These are phyloP conservation scores for Torymus aiolomorphi DNA, from an alignment of 2,888 invertebrate genomes.

Conservation along the genomic window DNA sequence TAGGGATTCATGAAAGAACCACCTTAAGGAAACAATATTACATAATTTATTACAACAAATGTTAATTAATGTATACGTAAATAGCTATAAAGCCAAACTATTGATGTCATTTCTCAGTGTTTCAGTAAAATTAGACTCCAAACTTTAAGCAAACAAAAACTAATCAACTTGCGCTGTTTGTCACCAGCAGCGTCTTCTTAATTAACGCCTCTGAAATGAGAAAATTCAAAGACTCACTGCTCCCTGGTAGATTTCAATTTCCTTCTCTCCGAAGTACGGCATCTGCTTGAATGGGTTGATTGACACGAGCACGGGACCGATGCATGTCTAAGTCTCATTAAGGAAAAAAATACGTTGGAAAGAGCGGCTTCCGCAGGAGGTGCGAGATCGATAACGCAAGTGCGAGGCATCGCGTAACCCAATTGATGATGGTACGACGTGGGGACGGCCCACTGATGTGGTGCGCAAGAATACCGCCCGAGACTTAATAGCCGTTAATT, in stretches of 20 bases:
- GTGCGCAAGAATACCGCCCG: background rate
- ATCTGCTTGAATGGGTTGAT: slow-evolving; percentile 82
- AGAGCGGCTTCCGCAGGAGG: slow-evolving; percentile 2
- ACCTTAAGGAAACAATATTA: background rate
- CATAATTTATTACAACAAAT: too few relatives aligned
- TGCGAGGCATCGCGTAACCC: slow-evolving; percentile 15
- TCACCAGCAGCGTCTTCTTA: background rate
- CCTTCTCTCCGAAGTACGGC: slow-evolving; percentile 81
- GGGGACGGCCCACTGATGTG: too few relatives aligned
- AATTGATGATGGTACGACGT: slow-evolving; percentile 8
- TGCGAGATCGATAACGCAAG: slow-evolving; percentile 37
- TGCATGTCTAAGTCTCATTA: slow-evolving; percentile 78
- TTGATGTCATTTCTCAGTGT: too few relatives aligned
- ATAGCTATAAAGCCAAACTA: too few relatives aligned
- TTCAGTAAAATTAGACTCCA: too few relatives aligned
- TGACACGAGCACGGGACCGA: slow-evolving; percentile 81
- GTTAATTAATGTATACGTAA: too few relatives aligned
- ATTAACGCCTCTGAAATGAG: slow-evolving; percentile 19
- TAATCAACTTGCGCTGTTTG: too few relatives aligned
- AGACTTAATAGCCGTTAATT: slow-evolving; percentile 3
- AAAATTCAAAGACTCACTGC: slow-evolving; percentile 74
- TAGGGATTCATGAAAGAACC: too few relatives aligned
- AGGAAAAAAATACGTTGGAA: slow-evolving; percentile 61
- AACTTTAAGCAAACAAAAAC: too few relatives aligned
- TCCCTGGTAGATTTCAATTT: slow-evolving; percentile 79